Conservation (phyloP, 2,888 invertebrate genomes). For the Dynastes maya region DNA sequence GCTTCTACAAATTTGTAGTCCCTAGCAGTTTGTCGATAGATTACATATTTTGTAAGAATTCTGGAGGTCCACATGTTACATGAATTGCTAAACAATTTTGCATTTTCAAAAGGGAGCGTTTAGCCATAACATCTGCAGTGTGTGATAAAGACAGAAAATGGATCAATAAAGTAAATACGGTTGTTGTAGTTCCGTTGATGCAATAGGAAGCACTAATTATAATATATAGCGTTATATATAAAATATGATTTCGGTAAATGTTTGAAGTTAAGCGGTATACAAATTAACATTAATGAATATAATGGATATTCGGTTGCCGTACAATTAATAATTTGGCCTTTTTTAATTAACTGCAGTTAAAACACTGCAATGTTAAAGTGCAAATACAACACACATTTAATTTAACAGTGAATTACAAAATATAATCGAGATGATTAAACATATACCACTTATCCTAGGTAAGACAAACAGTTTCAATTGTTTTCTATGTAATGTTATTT, state of each 20-base stretch:
- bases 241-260: neutral
- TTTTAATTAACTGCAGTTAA: neutral
- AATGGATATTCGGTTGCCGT: neutral
- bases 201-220: slow-evolving; percentile 21
- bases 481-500: neutral
- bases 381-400: slow-evolving; percentile 8
- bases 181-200: slow-evolving; percentile 26
- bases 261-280: slow-evolving; percentile 1
- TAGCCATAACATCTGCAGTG: slow-evolving; percentile 28
- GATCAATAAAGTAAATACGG: slow-evolving; percentile 46
- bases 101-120: neutral
- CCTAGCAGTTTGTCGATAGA: neutral
- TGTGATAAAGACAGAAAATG: slow-evolving; percentile 31
- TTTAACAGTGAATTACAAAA: slow-evolving; percentile 3
- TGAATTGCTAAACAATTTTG: neutral
- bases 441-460: slow-evolving; percentile 36
- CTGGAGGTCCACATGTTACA: neutral
- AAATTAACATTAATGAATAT: neutral
- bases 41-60: neutral
- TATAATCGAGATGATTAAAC: slow-evolving; percentile 38
- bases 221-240: slow-evolving; percentile 2
- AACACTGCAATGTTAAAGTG: slow-evolving; percentile 28
- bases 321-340: slow-evolving; percentile 1
- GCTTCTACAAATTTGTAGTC: neutral
- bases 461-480: slow-evolving; percentile 13